Evolutionary conservation across 2,888 invertebrate species (phyloP).

Genomic region (Nineta flava): DNA sequence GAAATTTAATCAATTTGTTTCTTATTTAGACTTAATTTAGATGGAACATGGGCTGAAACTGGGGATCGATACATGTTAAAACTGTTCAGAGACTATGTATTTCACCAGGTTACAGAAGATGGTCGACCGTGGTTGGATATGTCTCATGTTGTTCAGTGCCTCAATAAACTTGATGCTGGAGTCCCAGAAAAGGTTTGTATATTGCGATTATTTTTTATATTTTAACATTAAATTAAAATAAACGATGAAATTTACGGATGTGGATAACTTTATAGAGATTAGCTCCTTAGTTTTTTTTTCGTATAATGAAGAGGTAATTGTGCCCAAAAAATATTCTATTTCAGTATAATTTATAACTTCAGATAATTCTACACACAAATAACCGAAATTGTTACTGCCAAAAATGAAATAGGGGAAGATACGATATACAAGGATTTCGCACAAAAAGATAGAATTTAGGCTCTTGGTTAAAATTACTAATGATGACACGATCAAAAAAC

Average conservation of each 20-base stretch:
- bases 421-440: too few relatives aligned
- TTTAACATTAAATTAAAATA: too few relatives aligned
- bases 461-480: too few relatives aligned
- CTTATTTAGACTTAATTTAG: slow-evolving; percentile 61
- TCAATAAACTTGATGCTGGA: slow-evolving; percentile 84
- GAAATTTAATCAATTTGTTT: too few relatives aligned
- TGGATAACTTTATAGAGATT: background rate
- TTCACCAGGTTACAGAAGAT: slow-evolving; percentile 87
- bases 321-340: too few relatives aligned
- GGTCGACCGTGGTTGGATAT: slow-evolving; percentile 93
- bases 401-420: too few relatives aligned
- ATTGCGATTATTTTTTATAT: background rate
- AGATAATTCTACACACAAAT: too few relatives aligned
- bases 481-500: too few relatives aligned
- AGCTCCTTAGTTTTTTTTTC: slow-evolving; percentile 5
- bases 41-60: slow-evolving; percentile 93
- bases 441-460: too few relatives aligned
- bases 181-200: slow-evolving; percentile 52
- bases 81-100: slow-evolving; percentile 91
- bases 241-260: background rate
- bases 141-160: slow-evolving; percentile 83
- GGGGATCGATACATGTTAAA: slow-evolving; percentile 97
- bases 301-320: too few relatives aligned
- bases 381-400: too few relatives aligned
- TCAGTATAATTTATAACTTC: too few relatives aligned